Evolutionary conservation across 2,888 invertebrate genomes (phyloP), one percentile per base, ranked within the genome.

Genomic region (Polymixis lichenea): DNA sequence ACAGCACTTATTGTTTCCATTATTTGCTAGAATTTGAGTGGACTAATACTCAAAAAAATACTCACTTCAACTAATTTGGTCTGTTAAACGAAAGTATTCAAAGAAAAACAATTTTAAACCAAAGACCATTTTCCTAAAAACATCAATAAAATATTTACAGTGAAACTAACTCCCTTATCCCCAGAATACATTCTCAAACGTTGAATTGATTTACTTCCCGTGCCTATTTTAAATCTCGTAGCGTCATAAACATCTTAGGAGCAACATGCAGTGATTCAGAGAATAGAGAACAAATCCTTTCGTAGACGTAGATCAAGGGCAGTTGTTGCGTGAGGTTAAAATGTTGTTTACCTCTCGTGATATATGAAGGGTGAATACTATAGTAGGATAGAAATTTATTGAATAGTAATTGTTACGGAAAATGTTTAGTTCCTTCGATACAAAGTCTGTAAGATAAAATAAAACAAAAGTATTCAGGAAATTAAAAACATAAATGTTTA

Each of bases 201-300:
- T 28, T 64, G 46, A 51, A 64, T 28, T 51, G 1, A 65, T 62
- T 51, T 38, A 19, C 15, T 58, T 38, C 32, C 55, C 51, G 15
- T 56, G 67, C 56, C 17, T 58, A 9, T 13, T 43, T 74, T 22
- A 49, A 22, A 66, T 60, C 67, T 56, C 19, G 15, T 28, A 28
- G 3, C 15, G 2, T 25, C 25, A 19, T 53, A 56, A 43, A 28
- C 19, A 28, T n/a, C 56, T 60, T 53, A 28, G 17, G 32, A 46
- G 19, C 15, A 38, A n/a, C 43, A 32, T 56, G 49, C 28, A 38
- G 51, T 53, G 38, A 55, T 66, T 66, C 46, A 7, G n/a, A 49
- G 55, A 38, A 49, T 38, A 58, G 6, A 9, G 32, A 78, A 78
- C 65, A n/a, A 56, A 80, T 53, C 32, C 61, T 51, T 80, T 62